phyloP scores from a whole-genome alignment of 64 coral and sea anemone species.

The Montipora cactus region DNA sequence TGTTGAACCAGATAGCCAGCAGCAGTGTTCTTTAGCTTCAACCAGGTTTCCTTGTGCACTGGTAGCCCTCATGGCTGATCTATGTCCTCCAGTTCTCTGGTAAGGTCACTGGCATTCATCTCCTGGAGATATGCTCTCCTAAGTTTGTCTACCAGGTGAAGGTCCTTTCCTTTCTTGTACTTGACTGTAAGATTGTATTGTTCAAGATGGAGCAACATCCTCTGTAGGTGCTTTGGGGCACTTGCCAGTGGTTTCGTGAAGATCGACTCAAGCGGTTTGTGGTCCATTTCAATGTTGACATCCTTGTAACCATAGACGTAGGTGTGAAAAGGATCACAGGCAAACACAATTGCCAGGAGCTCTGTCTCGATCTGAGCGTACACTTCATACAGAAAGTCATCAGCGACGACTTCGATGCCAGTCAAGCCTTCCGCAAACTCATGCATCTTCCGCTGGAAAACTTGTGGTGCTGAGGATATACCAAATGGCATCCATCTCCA shows the following conservation, averaged over 20 bases:
- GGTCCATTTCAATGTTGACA: too few relatives aligned
- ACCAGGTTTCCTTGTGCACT: background rate
- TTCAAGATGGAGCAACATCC: too few relatives aligned
- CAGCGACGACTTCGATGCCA: too few relatives aligned
- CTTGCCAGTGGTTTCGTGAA: background rate
- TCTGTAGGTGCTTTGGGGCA: background rate
- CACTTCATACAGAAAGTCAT: too few relatives aligned
- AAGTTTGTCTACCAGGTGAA: background rate
- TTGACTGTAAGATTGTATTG: background rate
- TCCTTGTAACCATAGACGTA: too few relatives aligned
- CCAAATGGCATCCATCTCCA: too few relatives aligned
- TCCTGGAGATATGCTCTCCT: background rate
- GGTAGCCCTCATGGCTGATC: background rate
- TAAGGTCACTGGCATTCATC: background rate
- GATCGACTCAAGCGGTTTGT: background rate
- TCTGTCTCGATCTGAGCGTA: background rate
- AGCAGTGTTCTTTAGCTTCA: slow-evolving; percentile 1
- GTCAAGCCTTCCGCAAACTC: too few relatives aligned
- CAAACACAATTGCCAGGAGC: background rate
- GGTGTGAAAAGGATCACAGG: too few relatives aligned
- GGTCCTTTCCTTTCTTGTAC: background rate
- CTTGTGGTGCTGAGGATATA: too few relatives aligned
- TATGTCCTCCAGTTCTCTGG: background rate
- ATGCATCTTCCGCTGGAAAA: too few relatives aligned
- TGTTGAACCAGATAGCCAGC: slow-evolving; percentile 9